phyloP scores from a whole-genome alignment of 2,888 invertebrate genomes.

The Cartodere bifasciata region DNA sequence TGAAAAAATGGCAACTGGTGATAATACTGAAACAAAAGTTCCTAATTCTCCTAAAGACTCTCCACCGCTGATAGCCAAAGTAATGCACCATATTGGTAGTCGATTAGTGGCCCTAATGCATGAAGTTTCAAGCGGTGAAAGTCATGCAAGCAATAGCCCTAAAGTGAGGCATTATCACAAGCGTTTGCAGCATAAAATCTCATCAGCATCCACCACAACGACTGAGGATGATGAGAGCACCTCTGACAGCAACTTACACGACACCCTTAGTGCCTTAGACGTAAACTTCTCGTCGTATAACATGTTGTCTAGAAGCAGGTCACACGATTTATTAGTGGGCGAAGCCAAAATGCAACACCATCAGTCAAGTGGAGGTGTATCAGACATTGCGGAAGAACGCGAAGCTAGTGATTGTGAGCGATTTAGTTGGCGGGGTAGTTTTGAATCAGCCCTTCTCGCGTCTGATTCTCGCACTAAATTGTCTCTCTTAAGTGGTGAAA shows the following conservation, averaged over 20 bases:
- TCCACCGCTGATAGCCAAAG: constrained; percentile 77
- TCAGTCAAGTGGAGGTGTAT: constrained; percentile 39
- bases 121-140: constrained; percentile 71
- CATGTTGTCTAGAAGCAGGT: constrained; percentile 63
- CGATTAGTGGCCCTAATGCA: constrained; percentile 82
- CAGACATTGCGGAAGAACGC: constrained; percentile 46
- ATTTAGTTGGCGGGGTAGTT: constrained; percentile 86
- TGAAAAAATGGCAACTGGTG: constrained; percentile 56
- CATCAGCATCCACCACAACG: constrained; percentile 46
- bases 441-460: constrained; percentile 80
- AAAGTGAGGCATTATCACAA: constrained; percentile 45
- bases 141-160: constrained; percentile 47
- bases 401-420: constrained; percentile 80
- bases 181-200: constrained; percentile 42
- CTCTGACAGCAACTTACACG: constrained; percentile 42
- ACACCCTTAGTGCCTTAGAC: constrained; percentile 31
- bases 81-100: constrained; percentile 85
- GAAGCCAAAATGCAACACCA: constrained; percentile 39
- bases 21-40: constrained; percentile 30
- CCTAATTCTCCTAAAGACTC: constrained; percentile 48
- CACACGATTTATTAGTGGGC: constrained; percentile 65
- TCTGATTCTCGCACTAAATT: constrained; percentile 74
- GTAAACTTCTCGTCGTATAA: constrained; percentile 36
- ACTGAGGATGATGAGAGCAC: constrained; percentile 65
- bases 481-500: constrained; percentile 48